Percentiles rank a stretch among this genome's conserved stretches.
Evolutionary conservation across 2,888 invertebrate genomes (phyloP).

Genomic region (Myathropa florea): DNA sequence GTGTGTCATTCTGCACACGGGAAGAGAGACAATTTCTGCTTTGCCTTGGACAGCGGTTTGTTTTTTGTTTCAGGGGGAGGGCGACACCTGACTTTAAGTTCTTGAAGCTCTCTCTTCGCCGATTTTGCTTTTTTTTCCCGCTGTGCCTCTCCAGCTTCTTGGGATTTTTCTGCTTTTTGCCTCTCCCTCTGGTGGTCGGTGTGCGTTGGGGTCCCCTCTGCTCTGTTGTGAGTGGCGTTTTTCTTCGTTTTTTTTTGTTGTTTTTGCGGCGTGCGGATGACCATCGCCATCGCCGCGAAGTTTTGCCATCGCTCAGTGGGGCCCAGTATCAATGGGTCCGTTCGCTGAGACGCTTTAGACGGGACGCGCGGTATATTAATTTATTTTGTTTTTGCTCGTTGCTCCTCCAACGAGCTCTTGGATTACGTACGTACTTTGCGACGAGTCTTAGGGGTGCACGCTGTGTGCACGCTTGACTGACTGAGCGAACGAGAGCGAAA

Average conservation of each 20-base stretch:
- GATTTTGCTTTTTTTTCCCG: not conserved
- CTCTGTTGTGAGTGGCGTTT: conserved; percentile 32
- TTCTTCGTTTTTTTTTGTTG: not conserved
- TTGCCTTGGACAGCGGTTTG: conserved; percentile 9
- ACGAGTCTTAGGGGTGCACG: not conserved
- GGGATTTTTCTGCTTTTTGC: conserved; percentile 12
- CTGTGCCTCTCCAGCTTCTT: not conserved
- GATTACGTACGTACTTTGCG: conserved; percentile 7
- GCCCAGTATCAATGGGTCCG: conserved; percentile 69
- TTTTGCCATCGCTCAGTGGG: conserved; percentile 66
- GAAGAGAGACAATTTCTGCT: conserved; percentile 61
- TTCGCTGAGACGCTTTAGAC: conserved; percentile 67
- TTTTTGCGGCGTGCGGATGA: conserved; percentile 56
- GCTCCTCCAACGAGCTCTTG: not conserved
- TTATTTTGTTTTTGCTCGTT: conserved; percentile 28
- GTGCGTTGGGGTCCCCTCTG: conserved; percentile 46
- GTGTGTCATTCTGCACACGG: conserved; percentile 56
- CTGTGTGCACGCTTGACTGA: too few species aligned
- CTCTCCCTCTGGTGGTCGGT: conserved; percentile 35
- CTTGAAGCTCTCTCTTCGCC: conserved; percentile 53
- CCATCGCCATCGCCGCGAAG: conserved; percentile 67
- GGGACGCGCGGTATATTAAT: conserved; percentile 45
- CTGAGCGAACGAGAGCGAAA: conserved; percentile 17
- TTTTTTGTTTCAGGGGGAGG: conserved; percentile 43
- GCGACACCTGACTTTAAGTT: conserved; percentile 70